Evolutionary conservation across 2,113 vertebrate genomes (phyloP).

Genomic region (Cheilinus undulatus): DNA sequence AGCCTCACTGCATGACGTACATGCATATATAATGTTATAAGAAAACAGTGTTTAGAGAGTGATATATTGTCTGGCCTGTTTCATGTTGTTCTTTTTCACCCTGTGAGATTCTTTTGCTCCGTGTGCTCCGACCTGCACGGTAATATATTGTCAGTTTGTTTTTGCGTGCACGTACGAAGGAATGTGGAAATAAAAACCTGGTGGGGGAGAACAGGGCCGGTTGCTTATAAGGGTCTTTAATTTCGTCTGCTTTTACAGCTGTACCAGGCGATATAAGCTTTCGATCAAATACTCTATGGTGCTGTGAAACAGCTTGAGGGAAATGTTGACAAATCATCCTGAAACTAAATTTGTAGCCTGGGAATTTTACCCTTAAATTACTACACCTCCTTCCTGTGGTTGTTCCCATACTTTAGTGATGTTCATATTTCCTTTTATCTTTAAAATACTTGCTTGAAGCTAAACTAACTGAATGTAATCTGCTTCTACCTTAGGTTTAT

Average conservation of each 20-base stretch:
- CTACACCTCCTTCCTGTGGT: too few species aligned
- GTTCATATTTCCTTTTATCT: too few species aligned
- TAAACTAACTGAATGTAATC: too few species aligned
- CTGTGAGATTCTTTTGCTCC: conserved; percentile 8
- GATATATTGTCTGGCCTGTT: conserved; percentile 18
- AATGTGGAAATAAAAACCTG: conserved; percentile 36
- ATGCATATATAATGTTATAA: conserved; percentile 31
- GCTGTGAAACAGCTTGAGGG: neutral
- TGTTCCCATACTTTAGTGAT: too few species aligned
- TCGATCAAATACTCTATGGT: conserved; percentile 14
- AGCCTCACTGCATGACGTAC: conserved; percentile 22
- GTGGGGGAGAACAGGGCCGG: neutral
- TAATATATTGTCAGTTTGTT: conserved; percentile 23
- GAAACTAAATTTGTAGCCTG: neutral
- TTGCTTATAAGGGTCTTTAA: neutral
- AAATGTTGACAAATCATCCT: neutral
- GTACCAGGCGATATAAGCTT: conserved; percentile 15
- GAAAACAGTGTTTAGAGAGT: conserved; percentile 24
- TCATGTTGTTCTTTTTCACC: conserved; percentile 23
- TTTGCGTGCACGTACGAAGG: neutral
- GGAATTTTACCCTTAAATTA: neutral
- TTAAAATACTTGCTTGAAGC: too few species aligned
- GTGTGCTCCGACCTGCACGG: neutral
- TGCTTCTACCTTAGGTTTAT: too few species aligned
- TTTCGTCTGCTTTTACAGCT: conserved; percentile 26